Evolutionary conservation across 2,888 invertebrate species (phyloP).

Genomic region (Eilema caniola): DNA sequence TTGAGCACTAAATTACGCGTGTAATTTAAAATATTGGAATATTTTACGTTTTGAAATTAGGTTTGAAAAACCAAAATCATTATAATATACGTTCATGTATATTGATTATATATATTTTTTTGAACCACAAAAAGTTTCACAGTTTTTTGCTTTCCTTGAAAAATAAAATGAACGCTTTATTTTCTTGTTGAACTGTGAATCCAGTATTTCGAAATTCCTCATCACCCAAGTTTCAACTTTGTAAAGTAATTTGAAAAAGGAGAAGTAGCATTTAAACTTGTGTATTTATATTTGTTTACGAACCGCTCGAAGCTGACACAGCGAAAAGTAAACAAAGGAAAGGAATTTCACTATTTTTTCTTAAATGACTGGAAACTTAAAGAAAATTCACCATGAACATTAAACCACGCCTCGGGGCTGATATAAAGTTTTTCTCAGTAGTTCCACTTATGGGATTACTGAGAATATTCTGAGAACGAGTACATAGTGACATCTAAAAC

Average conservation of each 20-base stretch:
- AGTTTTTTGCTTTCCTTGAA: background rate
- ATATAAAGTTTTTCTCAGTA: background rate
- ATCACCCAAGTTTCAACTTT: background rate
- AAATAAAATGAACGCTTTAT: background rate
- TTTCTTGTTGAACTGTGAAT: background rate
- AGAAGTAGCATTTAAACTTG: constrained; percentile 4
- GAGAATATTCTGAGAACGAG: too few species aligned
- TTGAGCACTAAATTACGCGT: too few species aligned
- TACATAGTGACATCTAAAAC: too few species aligned
- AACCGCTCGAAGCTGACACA: background rate
- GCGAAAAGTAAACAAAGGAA: background rate
- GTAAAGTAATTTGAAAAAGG: constrained; percentile 1
- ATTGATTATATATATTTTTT: too few species aligned
- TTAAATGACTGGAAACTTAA: background rate
- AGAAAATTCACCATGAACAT: background rate
- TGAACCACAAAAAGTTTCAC: background rate
- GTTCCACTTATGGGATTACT: too few species aligned
- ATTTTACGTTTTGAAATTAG: too few species aligned
- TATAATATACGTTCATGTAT: too few species aligned
- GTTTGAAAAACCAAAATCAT: too few species aligned
- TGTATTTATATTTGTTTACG: background rate
- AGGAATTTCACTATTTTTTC: background rate
- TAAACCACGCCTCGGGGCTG: background rate
- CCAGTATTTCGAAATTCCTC: background rate
- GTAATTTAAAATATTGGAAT: too few species aligned